Percentiles rank a stretch among this genome's conserved stretches.
These are phyloP conservation scores for Drosophila falleni DNA, from an alignment of 2,888 invertebrate species.

Conservation along the genomic window DNA sequence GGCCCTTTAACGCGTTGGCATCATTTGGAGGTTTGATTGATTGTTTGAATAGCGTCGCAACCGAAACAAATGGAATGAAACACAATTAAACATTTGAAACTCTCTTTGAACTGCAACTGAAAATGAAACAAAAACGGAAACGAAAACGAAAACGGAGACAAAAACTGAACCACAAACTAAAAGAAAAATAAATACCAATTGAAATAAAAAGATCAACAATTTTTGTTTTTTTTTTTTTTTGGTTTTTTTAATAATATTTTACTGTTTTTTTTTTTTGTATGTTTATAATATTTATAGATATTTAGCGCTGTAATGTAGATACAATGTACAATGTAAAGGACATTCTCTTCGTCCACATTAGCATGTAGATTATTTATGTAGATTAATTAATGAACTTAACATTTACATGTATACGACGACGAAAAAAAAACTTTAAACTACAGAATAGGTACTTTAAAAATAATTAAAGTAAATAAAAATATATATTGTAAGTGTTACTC, in stretches of 20 bases:
- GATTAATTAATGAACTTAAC: constrained; percentile 78
- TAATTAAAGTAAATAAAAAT: constrained; percentile 67
- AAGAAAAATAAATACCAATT: constrained; percentile 20
- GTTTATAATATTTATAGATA: constrained; percentile 73
- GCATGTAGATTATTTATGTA: constrained; percentile 48
- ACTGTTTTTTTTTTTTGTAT: constrained; percentile 71
- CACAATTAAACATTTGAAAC: not conserved
- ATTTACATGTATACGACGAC: constrained; percentile 68
- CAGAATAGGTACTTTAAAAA: constrained; percentile 59
- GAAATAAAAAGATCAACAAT: constrained; percentile 33
- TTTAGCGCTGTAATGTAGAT: constrained; percentile 75
- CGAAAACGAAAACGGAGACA: constrained; percentile 1
- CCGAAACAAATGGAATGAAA: constrained; percentile 15
- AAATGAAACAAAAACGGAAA: constrained; percentile 12
- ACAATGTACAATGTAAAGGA: constrained; percentile 72
- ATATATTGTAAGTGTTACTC: constrained; percentile 19
- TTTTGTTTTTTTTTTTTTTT: constrained; percentile 50
- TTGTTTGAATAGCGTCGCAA: constrained; percentile 1
- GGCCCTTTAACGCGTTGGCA: constrained; percentile 38
- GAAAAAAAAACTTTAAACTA: constrained; percentile 61
- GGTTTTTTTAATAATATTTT: constrained; percentile 74
- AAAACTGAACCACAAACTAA: constrained; percentile 22
- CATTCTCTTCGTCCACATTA: constrained; percentile 50
- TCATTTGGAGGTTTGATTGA: constrained; percentile 20
- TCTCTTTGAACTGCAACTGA: constrained; percentile 2